phyloP scores from a whole-genome alignment of 2,797 vertebrate species.

The Microchirus variegatus region DNA sequence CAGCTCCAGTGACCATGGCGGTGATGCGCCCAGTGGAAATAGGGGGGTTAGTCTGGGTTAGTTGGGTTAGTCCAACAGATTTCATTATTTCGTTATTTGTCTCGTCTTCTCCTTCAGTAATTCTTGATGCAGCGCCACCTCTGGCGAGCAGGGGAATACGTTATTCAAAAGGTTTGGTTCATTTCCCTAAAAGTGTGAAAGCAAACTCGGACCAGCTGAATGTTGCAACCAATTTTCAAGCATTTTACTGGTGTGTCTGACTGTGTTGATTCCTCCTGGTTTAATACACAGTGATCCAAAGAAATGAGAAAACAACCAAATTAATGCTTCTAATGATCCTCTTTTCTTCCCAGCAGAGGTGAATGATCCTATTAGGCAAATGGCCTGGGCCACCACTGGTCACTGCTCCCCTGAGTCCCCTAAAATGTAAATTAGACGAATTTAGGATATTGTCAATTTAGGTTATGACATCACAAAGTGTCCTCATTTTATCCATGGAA shows the following conservation, averaged over 20 bases:
- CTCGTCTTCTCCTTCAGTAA: no score
- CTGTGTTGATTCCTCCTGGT: neutral
- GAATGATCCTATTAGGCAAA: slow-evolving; percentile 1
- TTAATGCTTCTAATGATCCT: neutral
- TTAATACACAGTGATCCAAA: neutral
- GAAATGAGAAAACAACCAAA: neutral
- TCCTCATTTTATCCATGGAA: slow-evolving; percentile 9
- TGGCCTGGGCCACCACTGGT: neutral
- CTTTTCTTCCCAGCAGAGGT: neutral
- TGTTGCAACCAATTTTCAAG: neutral
- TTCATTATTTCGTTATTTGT: no score
- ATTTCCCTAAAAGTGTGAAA: no score
- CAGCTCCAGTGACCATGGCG: no score
- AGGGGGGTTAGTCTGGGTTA: no score
- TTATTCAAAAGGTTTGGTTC: no score
- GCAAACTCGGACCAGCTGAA: no score
- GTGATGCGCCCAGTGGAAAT: no score
- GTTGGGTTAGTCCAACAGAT: no score
- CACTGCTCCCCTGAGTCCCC: neutral
- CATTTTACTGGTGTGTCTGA: neutral
- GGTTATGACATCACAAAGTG: neutral
- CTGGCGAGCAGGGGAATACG: no score
- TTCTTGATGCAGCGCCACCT: no score
- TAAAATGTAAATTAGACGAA: slow-evolving; percentile 28
- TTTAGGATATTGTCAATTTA: slow-evolving; percentile 13